These are phyloP conservation scores for Fulmarus glacialis DNA, from an alignment of 2,113 vertebrate genomes.

Conservation along the genomic window DNA sequence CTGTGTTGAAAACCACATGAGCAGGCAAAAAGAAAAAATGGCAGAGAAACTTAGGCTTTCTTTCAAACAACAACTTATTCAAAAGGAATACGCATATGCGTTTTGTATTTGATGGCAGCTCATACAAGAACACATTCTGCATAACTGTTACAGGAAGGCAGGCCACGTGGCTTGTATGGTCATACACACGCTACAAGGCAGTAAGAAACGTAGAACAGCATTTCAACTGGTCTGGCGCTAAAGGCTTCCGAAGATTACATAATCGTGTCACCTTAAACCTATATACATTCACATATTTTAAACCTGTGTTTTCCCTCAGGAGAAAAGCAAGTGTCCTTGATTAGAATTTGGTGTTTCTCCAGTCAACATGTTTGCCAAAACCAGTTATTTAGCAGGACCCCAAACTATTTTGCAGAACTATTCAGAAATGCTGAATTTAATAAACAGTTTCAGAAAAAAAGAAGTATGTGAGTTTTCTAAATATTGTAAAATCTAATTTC, in stretches of 20 bases:
- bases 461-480: background rate
- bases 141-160: background rate
- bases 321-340: background rate
- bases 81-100: rapidly evolving
- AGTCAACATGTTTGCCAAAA: background rate
- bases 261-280: background rate
- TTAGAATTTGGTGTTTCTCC: background rate
- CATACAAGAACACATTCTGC: background rate
- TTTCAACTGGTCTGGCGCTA: background rate
- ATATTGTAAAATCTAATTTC: background rate
- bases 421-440: background rate
- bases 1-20: background rate
- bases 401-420: background rate
- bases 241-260: background rate
- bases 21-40: background rate
- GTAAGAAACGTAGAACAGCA: background rate
- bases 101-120: background rate
- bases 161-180: too few species aligned
- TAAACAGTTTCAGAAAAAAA: background rate
- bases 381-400: background rate
- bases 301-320: background rate
- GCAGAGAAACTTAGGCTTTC: background rate
- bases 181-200: background rate
- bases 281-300: background rate
- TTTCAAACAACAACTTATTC: background rate